phyloP scores from a whole-genome alignment of 2,888 invertebrate genomes.

The Drosophila neutralis region DNA sequence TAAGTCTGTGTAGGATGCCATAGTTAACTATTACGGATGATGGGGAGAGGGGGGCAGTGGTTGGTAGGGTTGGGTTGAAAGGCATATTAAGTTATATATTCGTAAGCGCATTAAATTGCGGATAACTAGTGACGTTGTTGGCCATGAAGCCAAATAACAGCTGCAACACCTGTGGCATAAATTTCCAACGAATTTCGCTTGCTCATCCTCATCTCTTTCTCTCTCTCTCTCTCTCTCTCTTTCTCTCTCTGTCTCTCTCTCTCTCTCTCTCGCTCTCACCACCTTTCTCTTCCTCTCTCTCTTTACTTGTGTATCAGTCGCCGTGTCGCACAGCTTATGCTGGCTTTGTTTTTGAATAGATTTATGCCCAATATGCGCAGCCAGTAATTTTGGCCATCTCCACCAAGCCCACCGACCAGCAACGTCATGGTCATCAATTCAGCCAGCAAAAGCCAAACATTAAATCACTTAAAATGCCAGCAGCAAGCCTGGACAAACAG shows the following conservation, averaged over 20 bases:
- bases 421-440: slow-evolving; percentile 45
- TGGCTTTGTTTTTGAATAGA: slow-evolving; percentile 56
- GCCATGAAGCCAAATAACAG: slow-evolving; percentile 16
- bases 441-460: slow-evolving; percentile 75
- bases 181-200: slow-evolving; percentile 29
- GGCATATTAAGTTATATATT: slow-evolving; percentile 43
- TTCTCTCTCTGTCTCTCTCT: neutral
- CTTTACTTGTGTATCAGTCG: neutral
- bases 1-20: neutral
- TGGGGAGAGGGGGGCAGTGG: neutral
- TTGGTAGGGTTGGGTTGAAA: no score
- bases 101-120: slow-evolving; percentile 62
- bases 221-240: neutral
- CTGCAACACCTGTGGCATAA: slow-evolving; percentile 72
- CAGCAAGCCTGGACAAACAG: slow-evolving; percentile 70
- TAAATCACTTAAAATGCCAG: slow-evolving; percentile 79
- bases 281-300: neutral
- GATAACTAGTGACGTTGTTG: slow-evolving; percentile 41
- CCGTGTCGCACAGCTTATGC: slow-evolving; percentile 27
- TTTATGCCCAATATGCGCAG: slow-evolving; percentile 77
- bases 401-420: neutral
- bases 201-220: neutral
- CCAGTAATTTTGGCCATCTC: slow-evolving; percentile 51
- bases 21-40: neutral
- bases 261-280: neutral